These are phyloP conservation scores for Hylia prasina DNA, from an alignment of 2,113 vertebrate genomes.

Conservation along the genomic window DNA sequence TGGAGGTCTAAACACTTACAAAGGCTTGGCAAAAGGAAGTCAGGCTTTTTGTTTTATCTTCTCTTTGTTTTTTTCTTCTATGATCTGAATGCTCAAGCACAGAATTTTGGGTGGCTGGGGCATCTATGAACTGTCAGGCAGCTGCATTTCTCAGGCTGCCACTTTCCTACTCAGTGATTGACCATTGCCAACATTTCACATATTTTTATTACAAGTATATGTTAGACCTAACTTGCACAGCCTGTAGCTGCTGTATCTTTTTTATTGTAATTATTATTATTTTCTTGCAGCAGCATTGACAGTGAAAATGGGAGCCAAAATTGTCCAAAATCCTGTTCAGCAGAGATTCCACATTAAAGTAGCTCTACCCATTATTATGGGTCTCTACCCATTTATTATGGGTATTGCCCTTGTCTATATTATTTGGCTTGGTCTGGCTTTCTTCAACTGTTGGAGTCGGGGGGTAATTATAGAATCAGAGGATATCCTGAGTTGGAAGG, in stretches of 20 bases:
- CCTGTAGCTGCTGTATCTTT: not conserved
- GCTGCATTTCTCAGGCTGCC: not conserved
- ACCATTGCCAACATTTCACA: not conserved
- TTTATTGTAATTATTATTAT: not conserved
- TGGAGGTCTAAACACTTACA: accelerated
- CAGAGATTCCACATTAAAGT: not conserved
- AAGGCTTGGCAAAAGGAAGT: not conserved
- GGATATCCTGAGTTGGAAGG: not conserved
- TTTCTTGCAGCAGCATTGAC: not conserved
- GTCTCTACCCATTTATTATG: too few species aligned
- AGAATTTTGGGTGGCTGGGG: not conserved
- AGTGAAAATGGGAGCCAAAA: not conserved
- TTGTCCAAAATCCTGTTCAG: not conserved
- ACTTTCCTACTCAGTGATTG: not conserved
- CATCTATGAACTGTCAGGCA: not conserved
- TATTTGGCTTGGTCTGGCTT: not conserved
- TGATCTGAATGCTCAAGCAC: not conserved
- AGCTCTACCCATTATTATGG: not conserved
- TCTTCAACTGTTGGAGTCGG: not conserved
- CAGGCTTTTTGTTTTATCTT: not conserved
- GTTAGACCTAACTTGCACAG: not conserved
- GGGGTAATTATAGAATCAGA: not conserved
- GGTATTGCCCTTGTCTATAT: not conserved
- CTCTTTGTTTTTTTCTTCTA: not conserved
- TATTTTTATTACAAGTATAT: not conserved